phyloP scores from a whole-genome alignment of 2,113 vertebrate genomes.

The Callospermophilus lateralis region DNA sequence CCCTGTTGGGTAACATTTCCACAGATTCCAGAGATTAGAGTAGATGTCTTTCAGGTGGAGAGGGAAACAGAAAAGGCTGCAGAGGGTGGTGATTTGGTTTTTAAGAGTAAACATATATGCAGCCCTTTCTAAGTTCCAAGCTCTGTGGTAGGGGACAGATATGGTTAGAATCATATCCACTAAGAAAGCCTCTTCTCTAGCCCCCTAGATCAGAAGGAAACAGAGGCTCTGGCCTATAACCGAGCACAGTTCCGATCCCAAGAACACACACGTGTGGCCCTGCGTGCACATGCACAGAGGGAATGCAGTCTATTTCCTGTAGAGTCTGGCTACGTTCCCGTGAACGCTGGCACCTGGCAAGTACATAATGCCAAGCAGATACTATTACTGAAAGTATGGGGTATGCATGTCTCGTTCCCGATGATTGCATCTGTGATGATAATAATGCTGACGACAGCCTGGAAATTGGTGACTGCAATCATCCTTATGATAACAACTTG shows the following conservation, averaged over 20 bases:
- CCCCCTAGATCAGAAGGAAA: slow-evolving; percentile 3
- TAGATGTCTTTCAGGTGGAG: not conserved
- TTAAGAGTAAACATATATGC: not conserved
- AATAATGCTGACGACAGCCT: slow-evolving; percentile 50
- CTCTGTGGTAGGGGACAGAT: not conserved
- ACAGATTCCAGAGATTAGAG: not conserved
- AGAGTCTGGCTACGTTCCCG: not conserved
- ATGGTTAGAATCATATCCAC: not conserved
- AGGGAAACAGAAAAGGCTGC: not conserved
- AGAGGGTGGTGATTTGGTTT: not conserved
- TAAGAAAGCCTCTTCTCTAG: not conserved
- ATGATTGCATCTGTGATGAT: slow-evolving; percentile 36
- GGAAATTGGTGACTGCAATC: slow-evolving; percentile 18
- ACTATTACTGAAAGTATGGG: slow-evolving; percentile 7
- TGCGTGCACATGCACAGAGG: not conserved
- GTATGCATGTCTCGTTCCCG: not conserved
- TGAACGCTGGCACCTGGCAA: slow-evolving; percentile 11
- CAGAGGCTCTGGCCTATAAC: not conserved
- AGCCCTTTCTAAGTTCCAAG: not conserved
- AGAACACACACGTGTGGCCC: not conserved
- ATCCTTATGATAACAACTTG: not conserved
- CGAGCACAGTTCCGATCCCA: not conserved
- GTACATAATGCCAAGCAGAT: slow-evolving; percentile 44
- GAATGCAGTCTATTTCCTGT: slow-evolving; percentile 6
- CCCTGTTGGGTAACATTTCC: slow-evolving; percentile 8